These are phyloP conservation scores for Onychomys torridus DNA, from an alignment of 2,797 vertebrate species.

Conservation along the genomic window DNA sequence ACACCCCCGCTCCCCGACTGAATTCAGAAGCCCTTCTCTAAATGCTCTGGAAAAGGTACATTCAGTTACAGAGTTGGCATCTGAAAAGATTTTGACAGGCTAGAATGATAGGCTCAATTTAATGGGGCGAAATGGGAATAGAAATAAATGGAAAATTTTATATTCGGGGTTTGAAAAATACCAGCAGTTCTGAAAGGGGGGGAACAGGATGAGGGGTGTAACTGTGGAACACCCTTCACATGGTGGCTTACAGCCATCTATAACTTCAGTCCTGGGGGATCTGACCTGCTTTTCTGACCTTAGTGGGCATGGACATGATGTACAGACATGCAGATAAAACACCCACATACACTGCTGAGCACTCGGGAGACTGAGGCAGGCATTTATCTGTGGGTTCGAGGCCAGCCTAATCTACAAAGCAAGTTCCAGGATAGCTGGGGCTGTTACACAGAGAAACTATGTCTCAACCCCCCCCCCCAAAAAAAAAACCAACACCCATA, in stretches of 20 bases:
- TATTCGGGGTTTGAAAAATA: conserved; percentile 45
- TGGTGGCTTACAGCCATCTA: background rate
- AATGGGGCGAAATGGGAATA: conserved; percentile 11
- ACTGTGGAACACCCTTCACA: background rate
- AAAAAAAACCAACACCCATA: background rate
- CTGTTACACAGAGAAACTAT: background rate
- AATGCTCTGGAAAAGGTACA: conserved; percentile 29
- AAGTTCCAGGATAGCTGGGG: background rate
- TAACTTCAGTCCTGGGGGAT: background rate
- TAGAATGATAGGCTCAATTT: background rate
- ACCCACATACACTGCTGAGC: background rate
- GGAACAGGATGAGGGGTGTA: background rate
- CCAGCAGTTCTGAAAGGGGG: background rate
- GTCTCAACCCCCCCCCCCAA: background rate
- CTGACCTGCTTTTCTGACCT: background rate
- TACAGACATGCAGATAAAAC: background rate
- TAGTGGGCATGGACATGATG: background rate
- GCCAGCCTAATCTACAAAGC: background rate
- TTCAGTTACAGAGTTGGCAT: conserved; percentile 53
- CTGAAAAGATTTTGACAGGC: conserved; percentile 16
- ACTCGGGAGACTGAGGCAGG: background rate
- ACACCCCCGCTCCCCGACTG: background rate
- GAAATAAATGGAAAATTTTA: conserved; percentile 30
- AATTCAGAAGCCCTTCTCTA: conserved; percentile 52
- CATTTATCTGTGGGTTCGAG: background rate